Conservation (phyloP, 2,113 vertebrate species). For the Narcine bancroftii region DNA sequence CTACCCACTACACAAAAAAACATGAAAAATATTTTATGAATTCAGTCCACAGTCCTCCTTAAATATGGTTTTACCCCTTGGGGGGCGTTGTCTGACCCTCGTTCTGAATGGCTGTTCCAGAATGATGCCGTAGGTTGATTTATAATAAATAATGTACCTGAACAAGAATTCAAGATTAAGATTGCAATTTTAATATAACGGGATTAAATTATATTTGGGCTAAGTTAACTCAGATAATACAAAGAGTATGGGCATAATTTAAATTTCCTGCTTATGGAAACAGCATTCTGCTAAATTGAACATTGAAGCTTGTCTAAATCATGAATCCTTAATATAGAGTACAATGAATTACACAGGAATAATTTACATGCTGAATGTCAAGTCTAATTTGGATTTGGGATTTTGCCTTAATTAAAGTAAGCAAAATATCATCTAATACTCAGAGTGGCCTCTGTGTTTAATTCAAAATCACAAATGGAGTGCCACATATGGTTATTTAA, state of each 20-base stretch:
- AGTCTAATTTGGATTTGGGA: background rate
- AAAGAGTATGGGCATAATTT: background rate
- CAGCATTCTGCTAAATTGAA: background rate
- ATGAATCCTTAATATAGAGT: background rate
- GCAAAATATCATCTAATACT: background rate
- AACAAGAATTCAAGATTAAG: background rate
- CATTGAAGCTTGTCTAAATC: background rate
- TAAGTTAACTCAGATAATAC: background rate
- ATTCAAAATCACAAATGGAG: background rate
- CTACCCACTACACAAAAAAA: too few species aligned
- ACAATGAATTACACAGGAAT: background rate
- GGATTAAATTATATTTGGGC: background rate
- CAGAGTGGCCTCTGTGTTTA: background rate
- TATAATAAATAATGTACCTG: background rate
- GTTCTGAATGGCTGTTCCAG: too few species aligned
- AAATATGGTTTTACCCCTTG: too few species aligned
- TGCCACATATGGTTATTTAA: conserved; percentile 12
- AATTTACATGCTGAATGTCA: background rate
- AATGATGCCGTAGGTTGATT: background rate
- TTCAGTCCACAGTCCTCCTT: too few species aligned
- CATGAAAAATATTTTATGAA: too few species aligned
- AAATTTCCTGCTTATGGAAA: background rate
- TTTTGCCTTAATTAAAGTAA: background rate
- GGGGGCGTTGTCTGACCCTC: too few species aligned
- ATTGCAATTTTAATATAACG: too few species aligned